Conservation (phyloP, 1,140 invertebrate species). For the Meloidogyne exigua region DNA sequence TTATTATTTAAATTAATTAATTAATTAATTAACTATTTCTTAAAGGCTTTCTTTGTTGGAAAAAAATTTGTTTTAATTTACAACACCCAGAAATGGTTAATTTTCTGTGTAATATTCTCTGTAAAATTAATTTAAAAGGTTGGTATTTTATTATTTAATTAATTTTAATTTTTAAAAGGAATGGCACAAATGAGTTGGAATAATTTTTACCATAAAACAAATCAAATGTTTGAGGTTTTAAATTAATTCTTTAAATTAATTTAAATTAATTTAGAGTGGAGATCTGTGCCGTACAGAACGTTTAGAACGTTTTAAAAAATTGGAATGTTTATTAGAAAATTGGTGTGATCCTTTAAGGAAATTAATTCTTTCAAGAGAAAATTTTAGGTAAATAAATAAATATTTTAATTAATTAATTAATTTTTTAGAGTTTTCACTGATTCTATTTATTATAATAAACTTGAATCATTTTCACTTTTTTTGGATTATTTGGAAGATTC, state of each 20-base stretch:
- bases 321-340: slow-evolving; percentile 43
- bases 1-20: slow-evolving; percentile 9
- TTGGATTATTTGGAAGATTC: slow-evolving; percentile 44
- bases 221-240: slow-evolving; percentile 36
- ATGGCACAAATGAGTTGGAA: slow-evolving; percentile 49
- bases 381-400: slow-evolving; percentile 35
- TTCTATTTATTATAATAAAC: slow-evolving; percentile 37
- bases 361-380: slow-evolving; percentile 40
- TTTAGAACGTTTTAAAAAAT: slow-evolving; percentile 42
- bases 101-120: slow-evolving; percentile 42
- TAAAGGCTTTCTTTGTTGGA: slow-evolving; percentile 48
- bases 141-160: neutral
- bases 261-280: slow-evolving; percentile 20
- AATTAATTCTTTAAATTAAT: neutral
- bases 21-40: neutral
- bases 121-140: slow-evolving; percentile 34
- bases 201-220: slow-evolving; percentile 49
- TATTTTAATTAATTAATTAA: neutral
- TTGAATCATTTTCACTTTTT: slow-evolving; percentile 42
- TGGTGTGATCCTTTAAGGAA: slow-evolving; percentile 38
- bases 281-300: slow-evolving; percentile 22
- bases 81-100: slow-evolving; percentile 42
- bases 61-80: slow-evolving; percentile 45
- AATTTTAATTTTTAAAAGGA: slow-evolving; percentile 19
- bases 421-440: slow-evolving; percentile 48